Base-by-base conservation (phyloP, 2,888 invertebrate species). In the Ceramica pisi region DNA sequence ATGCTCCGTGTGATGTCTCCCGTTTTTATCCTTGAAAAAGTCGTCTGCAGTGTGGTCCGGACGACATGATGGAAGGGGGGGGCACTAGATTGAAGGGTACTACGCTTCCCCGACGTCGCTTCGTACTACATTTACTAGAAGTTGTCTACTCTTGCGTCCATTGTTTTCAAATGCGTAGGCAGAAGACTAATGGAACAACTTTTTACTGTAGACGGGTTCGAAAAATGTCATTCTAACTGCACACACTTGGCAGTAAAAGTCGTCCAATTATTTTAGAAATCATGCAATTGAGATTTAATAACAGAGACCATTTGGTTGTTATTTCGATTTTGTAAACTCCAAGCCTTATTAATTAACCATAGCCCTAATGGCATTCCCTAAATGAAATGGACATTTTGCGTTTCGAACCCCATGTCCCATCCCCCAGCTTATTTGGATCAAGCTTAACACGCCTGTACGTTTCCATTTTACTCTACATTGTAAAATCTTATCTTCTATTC, bases 41-140 rank as follows among this genome's bases (percentile, higher is more conserved):
- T 84, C 70, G 75, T 83, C 78, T 83, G 75, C 76, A 84, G 81
- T 71, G 68, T 71, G 68, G 68, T 69, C 71, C 73, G 80, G 79
- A 87, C 84, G 85, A 82, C 73, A 81, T 76, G 85, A 74, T 84
- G 84, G 75, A 79, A 81, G 86, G 83, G 83, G 83, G 83, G 82
- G 83, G 87, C 85, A 89, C 89, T 91, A 89, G 88, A 93, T 89
- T 88, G 88, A 87, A 92, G 92, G 88, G 90, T 89, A 91, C 90
- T 93, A 91, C 89, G 89, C 84, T 87, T 78, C 65, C 67, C 78
- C 69, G 71, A 73, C 80, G 80, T 85, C 81, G 86, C 86, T 86
- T 84, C 82, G 85, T 90, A 89, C 88, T 86, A 90, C 89, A 87
- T 87, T 87, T 88, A 89, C 84, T 82, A 81, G 78, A 83, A 85